Conservation (phyloP, 2,113 vertebrate species). For the Chlamydotis undulata region DNA sequence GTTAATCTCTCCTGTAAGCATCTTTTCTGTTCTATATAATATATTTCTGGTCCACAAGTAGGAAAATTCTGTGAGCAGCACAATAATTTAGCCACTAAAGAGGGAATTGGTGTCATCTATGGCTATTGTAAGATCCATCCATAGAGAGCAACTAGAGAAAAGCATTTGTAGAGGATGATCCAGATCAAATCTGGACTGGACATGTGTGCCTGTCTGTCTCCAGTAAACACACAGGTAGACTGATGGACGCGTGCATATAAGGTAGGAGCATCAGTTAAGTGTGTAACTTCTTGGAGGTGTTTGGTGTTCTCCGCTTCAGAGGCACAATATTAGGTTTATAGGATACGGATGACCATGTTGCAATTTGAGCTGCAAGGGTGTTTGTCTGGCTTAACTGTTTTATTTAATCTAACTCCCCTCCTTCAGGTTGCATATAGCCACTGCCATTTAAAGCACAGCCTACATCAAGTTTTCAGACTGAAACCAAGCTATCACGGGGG, state of each 20-base stretch:
- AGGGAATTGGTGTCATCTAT: not conserved
- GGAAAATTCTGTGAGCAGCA: not conserved
- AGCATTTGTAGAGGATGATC: not conserved
- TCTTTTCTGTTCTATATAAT: not conserved
- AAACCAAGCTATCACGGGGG: not conserved
- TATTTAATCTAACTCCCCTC: not conserved
- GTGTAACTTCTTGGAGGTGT: not conserved
- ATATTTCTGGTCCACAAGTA: not conserved
- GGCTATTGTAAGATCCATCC: not conserved
- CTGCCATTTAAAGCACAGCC: not conserved
- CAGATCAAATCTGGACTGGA: not conserved
- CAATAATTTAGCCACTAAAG: not conserved
- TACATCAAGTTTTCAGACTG: not conserved
- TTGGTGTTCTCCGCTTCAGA: not conserved
- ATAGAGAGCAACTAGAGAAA: not conserved
- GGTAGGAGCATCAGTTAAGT: not conserved
- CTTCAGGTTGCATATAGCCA: not conserved
- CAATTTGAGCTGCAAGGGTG: not conserved
- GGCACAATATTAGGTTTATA: not conserved
- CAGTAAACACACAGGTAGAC: not conserved
- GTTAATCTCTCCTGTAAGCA: not conserved
- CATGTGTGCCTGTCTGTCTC: not conserved
- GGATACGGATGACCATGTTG: not conserved
- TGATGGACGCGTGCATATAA: rapidly evolving
- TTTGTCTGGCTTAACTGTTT: not conserved